A percentile compares a stretch with the other conserved stretches of the same genome.
phyloP scores from a whole-genome alignment of 2,888 invertebrate species.

The Lacanobia wlatinum region DNA sequence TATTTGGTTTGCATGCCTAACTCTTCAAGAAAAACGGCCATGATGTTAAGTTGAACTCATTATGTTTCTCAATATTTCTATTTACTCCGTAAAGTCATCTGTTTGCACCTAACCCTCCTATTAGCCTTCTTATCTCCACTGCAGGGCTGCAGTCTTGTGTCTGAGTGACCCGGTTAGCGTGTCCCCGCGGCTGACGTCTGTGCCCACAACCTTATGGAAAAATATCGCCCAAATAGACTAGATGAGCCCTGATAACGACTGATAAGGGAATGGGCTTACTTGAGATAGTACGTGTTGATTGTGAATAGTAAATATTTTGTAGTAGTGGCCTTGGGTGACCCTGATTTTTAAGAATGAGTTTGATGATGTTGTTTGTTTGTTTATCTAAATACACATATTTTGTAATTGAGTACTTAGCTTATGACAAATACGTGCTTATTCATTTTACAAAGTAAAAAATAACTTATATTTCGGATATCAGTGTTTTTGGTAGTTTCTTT shows the following conservation, averaged over 20 bases:
- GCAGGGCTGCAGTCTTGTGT: slow-evolving; percentile 38
- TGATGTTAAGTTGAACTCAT: background rate
- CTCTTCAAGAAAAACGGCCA: background rate
- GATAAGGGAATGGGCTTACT: slow-evolving; percentile 43
- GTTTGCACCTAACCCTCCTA: background rate
- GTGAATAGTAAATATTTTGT: slow-evolving; percentile 36
- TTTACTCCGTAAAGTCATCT: background rate
- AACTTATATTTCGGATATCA: too few species aligned
- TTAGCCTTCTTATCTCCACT: slow-evolving; percentile 17
- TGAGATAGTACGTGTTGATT: slow-evolving; percentile 24
- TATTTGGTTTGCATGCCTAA: too few species aligned
- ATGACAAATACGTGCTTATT: too few species aligned
- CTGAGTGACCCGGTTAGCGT: slow-evolving; percentile 48
- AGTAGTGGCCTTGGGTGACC: slow-evolving; percentile 18
- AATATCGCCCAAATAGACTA: slow-evolving; percentile 41
- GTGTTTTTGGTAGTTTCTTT: too few species aligned
- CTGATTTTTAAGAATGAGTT: slow-evolving; percentile 7
- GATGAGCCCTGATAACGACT: slow-evolving; percentile 55
- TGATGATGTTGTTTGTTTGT: slow-evolving; percentile 7
- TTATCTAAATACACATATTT: background rate
- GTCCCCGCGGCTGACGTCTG: slow-evolving; percentile 32
- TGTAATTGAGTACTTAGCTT: background rate
- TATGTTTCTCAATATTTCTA: background rate
- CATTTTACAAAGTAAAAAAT: too few species aligned
- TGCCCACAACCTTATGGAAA: slow-evolving; percentile 50